Conservation (phyloP, 2,888 invertebrate species). For the Apamea epomidion region DNA sequence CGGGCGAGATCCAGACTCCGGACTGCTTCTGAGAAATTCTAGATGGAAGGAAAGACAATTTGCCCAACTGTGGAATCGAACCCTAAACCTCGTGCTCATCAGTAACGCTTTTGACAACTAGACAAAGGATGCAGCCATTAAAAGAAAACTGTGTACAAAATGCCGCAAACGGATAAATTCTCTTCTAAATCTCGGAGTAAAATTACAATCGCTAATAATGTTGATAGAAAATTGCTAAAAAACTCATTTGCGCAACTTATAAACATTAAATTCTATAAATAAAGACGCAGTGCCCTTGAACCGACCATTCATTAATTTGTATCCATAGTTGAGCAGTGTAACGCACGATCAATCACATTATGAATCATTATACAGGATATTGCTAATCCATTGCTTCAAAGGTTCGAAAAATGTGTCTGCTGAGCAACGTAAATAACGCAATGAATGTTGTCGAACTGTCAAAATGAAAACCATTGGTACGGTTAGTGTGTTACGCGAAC, state of each 20-base stretch:
- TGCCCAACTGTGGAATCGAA: neutral
- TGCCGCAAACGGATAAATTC: neutral
- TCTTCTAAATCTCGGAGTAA: neutral
- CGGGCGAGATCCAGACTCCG: no score
- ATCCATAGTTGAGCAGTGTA: neutral
- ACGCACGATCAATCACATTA: neutral
- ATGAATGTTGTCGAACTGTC: neutral
- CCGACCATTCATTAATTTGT: neutral
- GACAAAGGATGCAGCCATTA: no score
- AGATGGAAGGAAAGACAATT: no score
- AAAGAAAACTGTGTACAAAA: neutral
- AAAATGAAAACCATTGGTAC: no score
- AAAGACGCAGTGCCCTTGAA: constrained; percentile 6
- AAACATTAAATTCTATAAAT: neutral
- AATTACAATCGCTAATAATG: neutral
- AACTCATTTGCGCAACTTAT: no score
- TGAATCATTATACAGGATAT: neutral
- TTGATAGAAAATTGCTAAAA: neutral
- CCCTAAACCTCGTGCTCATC: neutral
- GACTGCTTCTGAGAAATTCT: no score
- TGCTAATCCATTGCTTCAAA: neutral
- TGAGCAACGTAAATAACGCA: neutral
- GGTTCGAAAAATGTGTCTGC: no score
- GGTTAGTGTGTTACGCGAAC: neutral
- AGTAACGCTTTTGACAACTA: neutral